Evolutionary conservation across 2,888 invertebrate genomes (phyloP), one percentile per base, ranked within the genome.

Genomic region (Cerastis rubricosa): DNA sequence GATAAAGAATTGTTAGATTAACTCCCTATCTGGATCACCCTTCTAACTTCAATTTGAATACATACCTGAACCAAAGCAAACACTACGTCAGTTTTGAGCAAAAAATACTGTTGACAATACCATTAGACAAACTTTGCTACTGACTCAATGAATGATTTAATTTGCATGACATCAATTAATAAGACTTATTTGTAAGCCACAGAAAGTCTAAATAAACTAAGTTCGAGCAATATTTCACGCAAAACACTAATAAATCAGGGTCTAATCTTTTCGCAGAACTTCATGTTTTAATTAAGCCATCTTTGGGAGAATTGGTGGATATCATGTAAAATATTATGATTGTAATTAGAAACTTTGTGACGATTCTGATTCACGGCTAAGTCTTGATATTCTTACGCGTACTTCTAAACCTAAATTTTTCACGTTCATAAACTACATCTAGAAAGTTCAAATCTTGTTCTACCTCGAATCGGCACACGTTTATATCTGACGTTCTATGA

Each of bases 211-310:
- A 12, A 25, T n/a, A 17, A 43, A 66, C 40, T 57, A 65, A 49
- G 17, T 61, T 66, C 14, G 7, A 29, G 43, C 11, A 80, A 80
- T 74, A 74, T 47, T 71, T 76, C 63, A 57, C 35, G 35, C 51
- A 22, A 35, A 47, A 45, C 54, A 8, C 35, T 51, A 45, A 63
- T 75, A 35, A 75, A 57, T 25, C 35, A 35, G 35, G 35, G n/a
- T n/a, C n/a, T n/a, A n/a, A n/a, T n/a, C n/a, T n/a, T n/a, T n/a
- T 17, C n/a, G n/a, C n/a, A n/a, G n/a, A n/a, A n/a, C n/a, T 75
- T 75, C 2, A 7, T 17, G 22, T 22, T 47, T n/a, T 57, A 45
- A 75, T 65, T 47, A 65, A n/a, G 35, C 12, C 17, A 25, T 14
- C 17, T 35, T 14, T 35, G 8, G 1, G 22, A 45, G n/a, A 47